A percentile compares a stretch with the other conserved stretches of the same genome.
Conservation (phyloP, 2,888 invertebrate species). For the Eupithecia insigniata region DNA sequence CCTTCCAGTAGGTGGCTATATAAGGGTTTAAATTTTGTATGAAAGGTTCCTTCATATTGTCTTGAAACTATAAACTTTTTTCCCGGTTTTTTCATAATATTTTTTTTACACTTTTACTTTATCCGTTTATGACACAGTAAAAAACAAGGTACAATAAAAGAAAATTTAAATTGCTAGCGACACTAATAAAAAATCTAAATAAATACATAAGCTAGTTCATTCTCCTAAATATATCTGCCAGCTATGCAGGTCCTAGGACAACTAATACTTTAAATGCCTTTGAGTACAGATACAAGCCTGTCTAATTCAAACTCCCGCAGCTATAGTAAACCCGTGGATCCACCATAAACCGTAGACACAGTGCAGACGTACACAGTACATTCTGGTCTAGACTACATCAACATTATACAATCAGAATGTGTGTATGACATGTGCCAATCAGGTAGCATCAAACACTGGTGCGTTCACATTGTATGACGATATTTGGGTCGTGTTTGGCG, state of each 20-base stretch:
- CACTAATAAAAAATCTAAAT: too few relatives aligned
- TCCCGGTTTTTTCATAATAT: too few relatives aligned
- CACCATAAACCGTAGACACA: conserved; percentile 19
- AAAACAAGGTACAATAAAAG: too few relatives aligned
- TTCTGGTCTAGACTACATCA: conserved; percentile 14
- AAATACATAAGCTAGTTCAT: too few relatives aligned
- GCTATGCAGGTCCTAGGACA: neutral
- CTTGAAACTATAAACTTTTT: too few relatives aligned
- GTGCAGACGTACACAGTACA: conserved; percentile 15
- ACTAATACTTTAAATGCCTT: neutral
- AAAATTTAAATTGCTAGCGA: too few relatives aligned
- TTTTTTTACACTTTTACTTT: too few relatives aligned
- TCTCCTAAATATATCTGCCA: too few relatives aligned
- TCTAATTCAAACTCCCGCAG: neutral
- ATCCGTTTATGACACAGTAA: too few relatives aligned
- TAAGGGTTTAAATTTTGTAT: too few relatives aligned
- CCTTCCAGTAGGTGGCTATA: too few relatives aligned
- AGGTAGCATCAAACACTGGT: conserved; percentile 21
- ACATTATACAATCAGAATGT: conserved; percentile 18
- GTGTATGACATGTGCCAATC: conserved; percentile 47
- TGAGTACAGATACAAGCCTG: neutral
- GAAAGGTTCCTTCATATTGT: too few relatives aligned
- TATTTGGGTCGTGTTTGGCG: neutral
- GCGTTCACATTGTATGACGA: conserved; percentile 9
- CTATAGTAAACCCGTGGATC: neutral